Conservation (phyloP, 2,797 vertebrate species). For the Clamator glandarius region DNA sequence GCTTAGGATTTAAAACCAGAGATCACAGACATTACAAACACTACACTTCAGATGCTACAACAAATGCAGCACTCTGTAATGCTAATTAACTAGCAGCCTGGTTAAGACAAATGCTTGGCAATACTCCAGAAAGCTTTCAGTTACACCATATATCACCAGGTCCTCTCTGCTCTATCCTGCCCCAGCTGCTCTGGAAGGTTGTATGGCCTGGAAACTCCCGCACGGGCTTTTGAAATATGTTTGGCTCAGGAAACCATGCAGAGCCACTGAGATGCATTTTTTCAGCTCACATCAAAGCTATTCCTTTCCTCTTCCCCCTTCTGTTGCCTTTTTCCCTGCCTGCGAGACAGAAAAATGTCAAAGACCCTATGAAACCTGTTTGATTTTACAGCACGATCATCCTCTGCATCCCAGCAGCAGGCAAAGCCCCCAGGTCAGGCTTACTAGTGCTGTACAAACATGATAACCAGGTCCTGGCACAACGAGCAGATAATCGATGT, state of each 20-base stretch:
- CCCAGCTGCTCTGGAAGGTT: background rate
- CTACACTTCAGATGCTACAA: background rate
- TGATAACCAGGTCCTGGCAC: background rate
- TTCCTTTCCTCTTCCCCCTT: background rate
- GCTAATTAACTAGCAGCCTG: background rate
- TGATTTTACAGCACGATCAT: background rate
- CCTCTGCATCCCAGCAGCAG: background rate
- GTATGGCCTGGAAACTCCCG: background rate
- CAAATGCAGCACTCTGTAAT: background rate
- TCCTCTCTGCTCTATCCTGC: background rate
- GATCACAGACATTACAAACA: background rate
- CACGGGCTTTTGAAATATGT: fast-evolving
- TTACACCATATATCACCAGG: background rate
- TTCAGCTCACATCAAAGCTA: background rate
- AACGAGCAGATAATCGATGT: fast-evolving
- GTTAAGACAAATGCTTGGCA: background rate
- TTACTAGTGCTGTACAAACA: background rate
- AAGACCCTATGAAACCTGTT: background rate
- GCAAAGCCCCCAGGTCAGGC: background rate
- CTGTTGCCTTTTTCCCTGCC: background rate
- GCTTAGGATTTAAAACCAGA: background rate
- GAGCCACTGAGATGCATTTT: background rate
- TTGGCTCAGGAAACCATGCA: background rate
- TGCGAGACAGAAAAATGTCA: background rate
- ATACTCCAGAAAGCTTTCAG: background rate